A percentile compares a stretch with the other conserved stretches of the same genome.
Evolutionary conservation across 2,888 invertebrate genomes (phyloP).

Genomic region (Pinctada fucata): DNA sequence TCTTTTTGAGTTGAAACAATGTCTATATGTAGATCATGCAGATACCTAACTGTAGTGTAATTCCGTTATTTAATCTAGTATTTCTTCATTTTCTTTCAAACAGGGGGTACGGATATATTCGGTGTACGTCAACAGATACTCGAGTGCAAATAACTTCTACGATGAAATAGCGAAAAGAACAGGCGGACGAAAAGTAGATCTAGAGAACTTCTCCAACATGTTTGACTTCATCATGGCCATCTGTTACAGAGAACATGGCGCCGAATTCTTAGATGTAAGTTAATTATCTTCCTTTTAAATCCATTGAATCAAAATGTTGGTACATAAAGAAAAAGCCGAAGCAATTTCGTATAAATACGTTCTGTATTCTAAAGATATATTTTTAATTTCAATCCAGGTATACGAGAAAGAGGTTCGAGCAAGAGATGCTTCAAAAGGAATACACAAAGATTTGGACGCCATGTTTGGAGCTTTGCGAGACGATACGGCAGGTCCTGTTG

Average conservation of each 20-base stretch:
- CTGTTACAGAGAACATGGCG: slow-evolving; percentile 70
- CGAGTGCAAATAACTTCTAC: slow-evolving; percentile 55
- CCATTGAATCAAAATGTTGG: not conserved
- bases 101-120: slow-evolving; percentile 32
- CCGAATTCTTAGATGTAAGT: slow-evolving; percentile 55
- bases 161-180: slow-evolving; percentile 59
- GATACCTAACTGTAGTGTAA: not conserved
- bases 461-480: slow-evolving; percentile 56
- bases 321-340: not conserved
- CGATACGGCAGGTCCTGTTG: slow-evolving; percentile 8
- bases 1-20: not conserved
- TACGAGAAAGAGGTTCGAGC: slow-evolving; percentile 64
- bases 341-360: not conserved
- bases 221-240: slow-evolving; percentile 73
- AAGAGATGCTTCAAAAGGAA: slow-evolving; percentile 39
- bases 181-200: slow-evolving; percentile 63
- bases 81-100: not conserved
- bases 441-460: slow-evolving; percentile 57
- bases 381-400: slow-evolving; percentile 18
- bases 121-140: not conserved
- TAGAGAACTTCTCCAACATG: slow-evolving; percentile 67
- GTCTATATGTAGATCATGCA: not conserved
- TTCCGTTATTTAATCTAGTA: too few species aligned
- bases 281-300: not conserved
- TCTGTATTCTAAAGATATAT: not conserved